These are phyloP conservation scores for Threskiornis aethiopicus DNA, from an alignment of 2,797 vertebrate genomes.

Conservation along the genomic window DNA sequence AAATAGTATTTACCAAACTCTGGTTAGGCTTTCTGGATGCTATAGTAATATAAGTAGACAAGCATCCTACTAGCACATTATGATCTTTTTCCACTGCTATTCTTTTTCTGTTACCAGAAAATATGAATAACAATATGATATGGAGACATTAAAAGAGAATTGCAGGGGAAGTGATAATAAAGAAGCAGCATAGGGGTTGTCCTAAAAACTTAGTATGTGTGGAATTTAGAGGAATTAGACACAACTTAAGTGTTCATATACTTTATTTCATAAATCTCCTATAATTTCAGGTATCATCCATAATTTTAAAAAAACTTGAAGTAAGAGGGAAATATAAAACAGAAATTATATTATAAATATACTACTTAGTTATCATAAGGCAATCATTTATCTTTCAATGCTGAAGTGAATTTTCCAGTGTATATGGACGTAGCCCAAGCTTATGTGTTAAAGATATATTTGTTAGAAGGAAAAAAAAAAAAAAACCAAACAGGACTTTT, in stretches of 20 bases:
- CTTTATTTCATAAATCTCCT: background rate
- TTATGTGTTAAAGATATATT: background rate
- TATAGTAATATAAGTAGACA: background rate
- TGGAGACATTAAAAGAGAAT: background rate
- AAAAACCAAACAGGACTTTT: rapidly evolving
- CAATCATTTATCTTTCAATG: background rate
- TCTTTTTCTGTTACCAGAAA: background rate
- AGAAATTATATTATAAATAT: background rate
- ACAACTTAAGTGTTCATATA: background rate
- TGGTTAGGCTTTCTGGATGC: background rate
- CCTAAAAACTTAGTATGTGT: background rate
- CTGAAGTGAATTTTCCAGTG: background rate
- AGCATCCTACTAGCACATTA: background rate
- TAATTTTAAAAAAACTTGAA: background rate
- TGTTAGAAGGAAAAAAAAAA: background rate
- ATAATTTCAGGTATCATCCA: background rate
- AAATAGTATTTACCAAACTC: background rate
- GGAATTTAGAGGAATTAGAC: background rate
- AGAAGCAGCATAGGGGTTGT: background rate
- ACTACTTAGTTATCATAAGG: background rate
- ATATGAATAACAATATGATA: background rate
- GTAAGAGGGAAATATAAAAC: background rate
- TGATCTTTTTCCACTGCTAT: background rate
- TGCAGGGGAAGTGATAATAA: background rate
- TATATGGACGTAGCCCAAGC: background rate